These are phyloP conservation scores for Myiotriccus ornatus DNA, from an alignment of 2,797 vertebrate species.

Conservation along the genomic window DNA sequence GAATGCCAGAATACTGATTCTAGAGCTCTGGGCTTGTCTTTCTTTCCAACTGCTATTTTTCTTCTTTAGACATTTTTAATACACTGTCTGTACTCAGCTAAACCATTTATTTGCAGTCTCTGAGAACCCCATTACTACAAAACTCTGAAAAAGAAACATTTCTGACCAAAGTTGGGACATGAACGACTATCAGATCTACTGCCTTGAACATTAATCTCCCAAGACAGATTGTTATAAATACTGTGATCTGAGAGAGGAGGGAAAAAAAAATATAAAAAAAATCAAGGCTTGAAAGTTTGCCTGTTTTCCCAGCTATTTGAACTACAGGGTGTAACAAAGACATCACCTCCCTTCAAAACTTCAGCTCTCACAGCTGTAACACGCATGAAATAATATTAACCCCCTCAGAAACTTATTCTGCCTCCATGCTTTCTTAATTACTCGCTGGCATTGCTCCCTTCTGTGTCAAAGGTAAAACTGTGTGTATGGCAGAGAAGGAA, in stretches of 20 bases:
- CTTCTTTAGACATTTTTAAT: constrained; percentile 3
- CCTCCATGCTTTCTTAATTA: constrained; percentile 39
- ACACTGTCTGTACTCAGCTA: neutral
- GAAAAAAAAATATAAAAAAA: neutral
- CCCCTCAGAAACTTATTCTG: neutral
- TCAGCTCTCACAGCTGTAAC: neutral
- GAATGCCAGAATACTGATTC: neutral
- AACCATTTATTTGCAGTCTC: neutral
- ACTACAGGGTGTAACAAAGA: neutral
- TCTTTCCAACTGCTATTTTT: neutral
- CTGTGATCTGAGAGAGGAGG: neutral
- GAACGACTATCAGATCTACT: constrained; percentile 2
- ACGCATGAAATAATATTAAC: neutral
- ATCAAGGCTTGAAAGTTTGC: constrained; percentile 5
- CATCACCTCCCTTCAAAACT: neutral
- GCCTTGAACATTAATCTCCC: constrained; percentile 3
- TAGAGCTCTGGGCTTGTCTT: neutral
- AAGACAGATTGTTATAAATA: constrained; percentile 8
- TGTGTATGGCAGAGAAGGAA: neutral
- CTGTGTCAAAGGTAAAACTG: neutral
- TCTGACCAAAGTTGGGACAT: constrained; percentile 1
- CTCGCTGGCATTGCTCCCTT: neutral
- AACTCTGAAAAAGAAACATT: constrained; percentile 25
- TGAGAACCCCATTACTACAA: constrained; percentile 30
- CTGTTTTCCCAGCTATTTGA: neutral